Percentiles rank a stretch among this genome's conserved stretches.
phyloP scores from a whole-genome alignment of 1,140 invertebrate species.

The Brachionus paranguensis region DNA sequence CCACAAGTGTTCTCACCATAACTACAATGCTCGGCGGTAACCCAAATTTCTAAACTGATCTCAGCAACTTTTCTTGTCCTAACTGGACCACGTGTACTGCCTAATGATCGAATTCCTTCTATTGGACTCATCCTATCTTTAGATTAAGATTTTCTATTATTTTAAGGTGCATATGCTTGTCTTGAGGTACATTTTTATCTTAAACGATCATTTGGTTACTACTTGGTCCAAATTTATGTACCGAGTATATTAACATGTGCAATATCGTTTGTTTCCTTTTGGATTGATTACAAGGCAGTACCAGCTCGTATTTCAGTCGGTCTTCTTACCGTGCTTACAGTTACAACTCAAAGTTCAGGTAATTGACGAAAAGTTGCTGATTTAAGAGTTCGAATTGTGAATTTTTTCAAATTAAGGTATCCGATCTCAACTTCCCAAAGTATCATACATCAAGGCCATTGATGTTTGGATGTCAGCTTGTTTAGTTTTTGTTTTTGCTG shows the following conservation, averaged over 20 bases:
- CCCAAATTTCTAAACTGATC: not conserved
- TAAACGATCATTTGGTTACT: constrained; percentile 40
- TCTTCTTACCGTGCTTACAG: constrained; percentile 52
- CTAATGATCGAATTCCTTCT: not conserved
- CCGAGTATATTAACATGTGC: constrained; percentile 61
- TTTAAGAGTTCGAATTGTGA: not conserved
- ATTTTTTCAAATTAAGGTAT: constrained; percentile 36
- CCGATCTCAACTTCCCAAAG: constrained; percentile 46
- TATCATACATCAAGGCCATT: constrained; percentile 60
- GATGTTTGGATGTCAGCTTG: constrained; percentile 60
- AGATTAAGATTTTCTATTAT: not conserved
- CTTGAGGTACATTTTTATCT: constrained; percentile 27
- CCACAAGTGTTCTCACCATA: constrained; percentile 53
- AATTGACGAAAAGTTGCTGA: constrained; percentile 40
- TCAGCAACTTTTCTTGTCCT: constrained; percentile 13
- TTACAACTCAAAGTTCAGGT: constrained; percentile 52
- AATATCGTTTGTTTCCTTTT: constrained; percentile 89
- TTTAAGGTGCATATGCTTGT: constrained; percentile 40
- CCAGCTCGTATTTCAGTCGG: constrained; percentile 59
- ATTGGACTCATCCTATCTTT: not conserved
- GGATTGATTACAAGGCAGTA: constrained; percentile 64
- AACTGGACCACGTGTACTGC: not conserved
- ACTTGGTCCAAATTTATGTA: constrained; percentile 40
- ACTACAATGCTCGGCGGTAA: constrained; percentile 37
- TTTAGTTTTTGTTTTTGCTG: constrained; percentile 56